Base-by-base conservation (phyloP, 2,113 vertebrate species). In the Dermatemys mawii region DNA sequence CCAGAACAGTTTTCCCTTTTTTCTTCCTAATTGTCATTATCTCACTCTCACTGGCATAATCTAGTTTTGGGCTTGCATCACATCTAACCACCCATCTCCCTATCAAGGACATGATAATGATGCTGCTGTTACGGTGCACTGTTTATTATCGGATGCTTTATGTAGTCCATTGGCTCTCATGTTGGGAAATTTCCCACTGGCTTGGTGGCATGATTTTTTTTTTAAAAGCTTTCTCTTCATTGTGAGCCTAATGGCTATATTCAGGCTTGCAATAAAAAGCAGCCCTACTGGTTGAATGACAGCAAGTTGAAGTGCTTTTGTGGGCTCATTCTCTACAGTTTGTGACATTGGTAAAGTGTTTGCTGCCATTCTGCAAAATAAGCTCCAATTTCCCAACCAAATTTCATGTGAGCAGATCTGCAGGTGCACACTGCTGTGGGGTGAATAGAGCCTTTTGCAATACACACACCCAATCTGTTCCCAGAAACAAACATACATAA, bases 381-480 rank as follows among this genome's bases (percentile, higher is more conserved):
- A 93, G 21, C 60, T 94, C 84, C 57, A 6, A 9, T 89, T 93
- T 95, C 92, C 84, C 91, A 94, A 27, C 16, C 94, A 76, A 79
- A 75, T 92, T 75, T 73, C 87, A 78, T 16, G 2, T 54, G 67
- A 83, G 85, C 44, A 84, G 86, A 78, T 63, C 38, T 22, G 41
- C 44, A 51, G 85, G 21, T 60, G 48, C 57, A 12, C 8, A 38
- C 29, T 19, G 29, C 32, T 49, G 29, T 2, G 76, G 54, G 29
- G 79, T 26, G 8, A 87, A 81, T 17, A 54, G 2, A 50, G 8
- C 53, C 13, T 81, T 92, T 67, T 50, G 55, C 83, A 94, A 79
- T 0, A 21, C 1, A 11, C 26, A 55, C 53, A 54, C 79, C 4
- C 49, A 92, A 54, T 70, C 24, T 83, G 82, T 73, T 82, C 38